Base-by-base conservation (phyloP, 2,888 invertebrate genomes). In the Caenorhabditis doughertyi region DNA sequence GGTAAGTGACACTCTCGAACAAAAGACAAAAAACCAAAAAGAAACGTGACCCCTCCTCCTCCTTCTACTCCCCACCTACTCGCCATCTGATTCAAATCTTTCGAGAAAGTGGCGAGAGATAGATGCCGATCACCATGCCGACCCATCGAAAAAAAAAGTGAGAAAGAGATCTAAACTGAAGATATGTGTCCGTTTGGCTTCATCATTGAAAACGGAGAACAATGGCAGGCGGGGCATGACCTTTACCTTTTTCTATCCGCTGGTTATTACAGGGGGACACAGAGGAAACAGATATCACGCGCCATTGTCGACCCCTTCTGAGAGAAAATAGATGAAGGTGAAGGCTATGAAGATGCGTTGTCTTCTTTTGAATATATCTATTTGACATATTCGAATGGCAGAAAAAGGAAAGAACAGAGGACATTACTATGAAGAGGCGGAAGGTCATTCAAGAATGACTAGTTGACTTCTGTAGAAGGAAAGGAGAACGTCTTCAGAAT, bases 371-470 rank as follows among this genome's bases (percentile, higher is more conserved):
- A 39, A 58, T 58, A 11, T 18, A 18, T n/a, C 56, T 11, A 16
- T 29, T 27, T n/a, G n/a, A n/a, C n/a, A n/a, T n/a, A n/a, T 68
- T 58, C n/a, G 71, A 71, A 71, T 71, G 58, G 49, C 58, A 70
- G 29, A 35, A 27, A 47, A 27, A 27, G 16, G 25, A 25, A n/a
- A 49, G 39, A 42, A 9, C n/a, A 53, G 42, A 42, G 68, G 55
- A 68, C 55, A 70, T 21, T 53, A 39, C 29, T 44, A 64, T n/a
- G 16, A 27, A 21, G 16, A 23, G 13, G 56, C 8, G 27, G 55
- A 73, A 64, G 73, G 73, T 64, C 73, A 73, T 55, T 62, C 53
- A 60, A 72, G 62, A 71, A 5, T 58, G 68, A 51, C 16, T 16
- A 13, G 49, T 65, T 23, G 62, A 62, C 11, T 39, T 35, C n/a